phyloP scores from a whole-genome alignment of 2,888 invertebrate species.

The Cheilosia urbana region DNA sequence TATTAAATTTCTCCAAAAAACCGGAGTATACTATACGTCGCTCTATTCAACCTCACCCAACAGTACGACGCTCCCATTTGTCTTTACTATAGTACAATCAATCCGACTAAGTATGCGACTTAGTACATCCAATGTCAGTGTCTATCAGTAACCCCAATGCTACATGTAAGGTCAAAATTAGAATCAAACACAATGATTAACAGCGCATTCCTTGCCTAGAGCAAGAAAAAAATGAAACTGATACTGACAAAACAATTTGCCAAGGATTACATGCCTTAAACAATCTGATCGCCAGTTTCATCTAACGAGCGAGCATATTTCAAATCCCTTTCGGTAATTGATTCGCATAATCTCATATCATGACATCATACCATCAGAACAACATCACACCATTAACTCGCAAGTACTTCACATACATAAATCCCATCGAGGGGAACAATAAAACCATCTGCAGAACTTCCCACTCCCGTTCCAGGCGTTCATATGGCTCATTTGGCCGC shows the following conservation, averaged over 20 bases:
- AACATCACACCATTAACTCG: constrained; percentile 69
- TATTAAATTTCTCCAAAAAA: no score
- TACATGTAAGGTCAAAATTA: background rate
- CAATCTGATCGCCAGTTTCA: constrained; percentile 36
- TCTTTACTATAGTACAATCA: no score
- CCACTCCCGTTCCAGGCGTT: constrained; percentile 37
- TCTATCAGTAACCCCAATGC: background rate
- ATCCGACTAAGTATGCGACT: no score
- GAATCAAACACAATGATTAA: background rate
- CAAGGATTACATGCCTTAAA: constrained; percentile 33
- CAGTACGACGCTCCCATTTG: no score
- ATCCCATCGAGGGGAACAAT: constrained; percentile 59
- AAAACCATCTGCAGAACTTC: constrained; percentile 68
- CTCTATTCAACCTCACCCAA: no score
- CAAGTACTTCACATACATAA: constrained; percentile 64
- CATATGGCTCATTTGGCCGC: constrained; percentile 60
- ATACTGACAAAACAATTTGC: constrained; percentile 46
- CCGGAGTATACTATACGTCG: no score
- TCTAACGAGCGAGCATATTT: constrained; percentile 40
- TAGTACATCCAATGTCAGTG: no score
- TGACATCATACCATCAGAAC: constrained; percentile 68
- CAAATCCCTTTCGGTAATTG: constrained; percentile 66
- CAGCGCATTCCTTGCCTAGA: background rate
- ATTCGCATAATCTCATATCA: constrained; percentile 59
- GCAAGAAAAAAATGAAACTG: no score